Evolutionary conservation across 2,797 vertebrate species (phyloP).

Genomic region (Sebastes iracundus): DNA sequence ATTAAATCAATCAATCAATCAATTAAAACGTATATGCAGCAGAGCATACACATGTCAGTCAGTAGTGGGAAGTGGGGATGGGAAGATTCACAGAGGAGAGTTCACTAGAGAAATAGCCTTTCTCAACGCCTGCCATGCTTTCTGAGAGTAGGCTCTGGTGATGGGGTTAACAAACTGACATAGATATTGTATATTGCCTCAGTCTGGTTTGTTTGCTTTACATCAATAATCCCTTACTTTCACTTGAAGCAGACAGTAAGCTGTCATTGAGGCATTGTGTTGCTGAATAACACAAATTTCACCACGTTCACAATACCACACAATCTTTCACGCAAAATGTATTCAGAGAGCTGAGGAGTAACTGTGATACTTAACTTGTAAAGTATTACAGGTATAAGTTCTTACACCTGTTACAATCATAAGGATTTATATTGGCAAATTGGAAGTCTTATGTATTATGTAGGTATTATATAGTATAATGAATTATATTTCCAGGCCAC

Average conservation of each 20-base stretch:
- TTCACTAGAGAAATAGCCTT: neutral
- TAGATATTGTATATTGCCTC: neutral
- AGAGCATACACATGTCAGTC: neutral
- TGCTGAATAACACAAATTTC: neutral
- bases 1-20: neutral
- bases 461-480: neutral
- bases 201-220: neutral
- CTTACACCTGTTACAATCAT: neutral
- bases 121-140: neutral
- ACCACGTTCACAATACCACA: neutral
- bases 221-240: neutral
- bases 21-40: neutral
- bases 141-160: neutral
- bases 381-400: neutral
- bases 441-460: neutral
- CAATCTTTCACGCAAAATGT: neutral
- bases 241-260: neutral
- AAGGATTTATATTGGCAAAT: neutral
- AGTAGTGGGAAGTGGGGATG: neutral
- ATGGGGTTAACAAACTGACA: slow-evolving; percentile 9
- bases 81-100: too few relatives aligned
- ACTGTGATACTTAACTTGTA: neutral
- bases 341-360: neutral
- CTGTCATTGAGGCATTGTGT: neutral
- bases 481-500: neutral